Conservation (phyloP, 2,888 invertebrate species). For the Macrosoma leucophasiata region DNA sequence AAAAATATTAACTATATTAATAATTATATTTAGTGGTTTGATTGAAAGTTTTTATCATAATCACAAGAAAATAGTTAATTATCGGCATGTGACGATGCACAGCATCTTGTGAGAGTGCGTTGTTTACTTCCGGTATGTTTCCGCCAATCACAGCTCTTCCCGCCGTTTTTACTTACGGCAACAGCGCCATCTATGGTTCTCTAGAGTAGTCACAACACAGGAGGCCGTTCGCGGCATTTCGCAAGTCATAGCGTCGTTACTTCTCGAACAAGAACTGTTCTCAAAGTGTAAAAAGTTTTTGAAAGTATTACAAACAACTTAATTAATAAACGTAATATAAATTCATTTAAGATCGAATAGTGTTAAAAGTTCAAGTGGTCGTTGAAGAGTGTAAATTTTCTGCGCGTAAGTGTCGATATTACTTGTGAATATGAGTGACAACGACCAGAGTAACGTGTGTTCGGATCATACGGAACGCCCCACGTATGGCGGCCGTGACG, state of each 20-base stretch:
- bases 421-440: not conserved
- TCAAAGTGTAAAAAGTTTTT: not conserved
- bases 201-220: not conserved
- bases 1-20: too few species aligned
- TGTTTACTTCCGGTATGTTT: constrained; percentile 1
- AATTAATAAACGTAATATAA: not conserved
- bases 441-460: not conserved
- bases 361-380: not conserved
- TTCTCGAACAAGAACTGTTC: not conserved
- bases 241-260: not conserved
- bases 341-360: not conserved
- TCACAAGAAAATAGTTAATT: constrained; percentile 4
- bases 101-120: constrained; percentile 9
- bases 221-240: not conserved
- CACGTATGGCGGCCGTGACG: too few species aligned
- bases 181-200: not conserved
- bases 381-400: not conserved
- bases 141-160: not conserved
- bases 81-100: constrained; percentile 8
- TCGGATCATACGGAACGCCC: not conserved
- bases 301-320: not conserved
- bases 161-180: too few species aligned
- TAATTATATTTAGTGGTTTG: too few species aligned
- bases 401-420: too few species aligned
- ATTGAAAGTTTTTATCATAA: too few species aligned